These are phyloP conservation scores for Drosophila ustulata DNA, from an alignment of 2,888 invertebrate species.

Conservation along the genomic window DNA sequence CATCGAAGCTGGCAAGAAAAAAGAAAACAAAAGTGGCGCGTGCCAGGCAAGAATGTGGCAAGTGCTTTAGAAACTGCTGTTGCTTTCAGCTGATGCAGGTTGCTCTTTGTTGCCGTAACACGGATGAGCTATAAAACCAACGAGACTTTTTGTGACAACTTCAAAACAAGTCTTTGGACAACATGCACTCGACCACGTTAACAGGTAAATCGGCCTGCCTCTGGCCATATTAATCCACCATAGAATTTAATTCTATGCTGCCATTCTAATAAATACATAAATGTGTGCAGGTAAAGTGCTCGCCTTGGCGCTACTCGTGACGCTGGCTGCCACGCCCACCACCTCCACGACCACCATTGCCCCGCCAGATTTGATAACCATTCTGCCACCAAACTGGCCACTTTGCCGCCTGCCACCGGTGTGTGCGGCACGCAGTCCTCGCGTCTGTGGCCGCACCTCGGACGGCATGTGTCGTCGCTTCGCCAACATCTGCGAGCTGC, in stretches of 20 bases:
- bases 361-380: not conserved
- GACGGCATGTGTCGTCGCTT: conserved; percentile 57
- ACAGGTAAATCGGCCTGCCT: conserved; percentile 20
- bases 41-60: conserved; percentile 20
- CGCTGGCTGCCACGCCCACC: conserved; percentile 5
- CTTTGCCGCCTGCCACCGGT: conserved; percentile 47
- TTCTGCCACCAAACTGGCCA: not conserved
- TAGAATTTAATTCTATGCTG: no score
- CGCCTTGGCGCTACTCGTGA: not conserved
- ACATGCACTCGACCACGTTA: conserved; percentile 37
- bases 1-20: not conserved
- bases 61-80: conserved; percentile 17
- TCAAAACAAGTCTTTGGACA: conserved; percentile 17
- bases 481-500: conserved; percentile 56
- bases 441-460: conserved; percentile 53
- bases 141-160: not conserved
- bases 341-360: conserved; percentile 1
- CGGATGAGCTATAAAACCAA: conserved; percentile 33
- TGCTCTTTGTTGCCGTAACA: conserved; percentile 20
- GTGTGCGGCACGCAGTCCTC: conserved; percentile 51
- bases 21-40: conserved; percentile 31
- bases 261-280: no score
- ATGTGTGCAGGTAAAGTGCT: conserved; percentile 31
- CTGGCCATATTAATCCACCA: no score
- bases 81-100: not conserved